Evolutionary conservation across 2,113 vertebrate species (phyloP).

Genomic region (Tinamus guttatus): DNA sequence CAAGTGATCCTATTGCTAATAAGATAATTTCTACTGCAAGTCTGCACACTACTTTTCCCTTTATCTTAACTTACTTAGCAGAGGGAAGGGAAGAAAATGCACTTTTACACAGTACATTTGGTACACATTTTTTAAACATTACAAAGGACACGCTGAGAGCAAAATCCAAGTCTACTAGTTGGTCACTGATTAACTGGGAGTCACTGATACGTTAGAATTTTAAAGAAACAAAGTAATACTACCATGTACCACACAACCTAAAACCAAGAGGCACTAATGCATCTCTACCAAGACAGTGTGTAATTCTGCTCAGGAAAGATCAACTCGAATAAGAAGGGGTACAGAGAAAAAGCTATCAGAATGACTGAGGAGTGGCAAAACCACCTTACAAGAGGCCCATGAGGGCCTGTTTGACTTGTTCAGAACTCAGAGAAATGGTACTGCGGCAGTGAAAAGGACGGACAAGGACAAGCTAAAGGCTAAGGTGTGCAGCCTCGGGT

Average conservation of each 20-base stretch:
- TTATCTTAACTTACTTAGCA: not conserved
- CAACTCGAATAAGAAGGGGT: not conserved
- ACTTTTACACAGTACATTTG: not conserved
- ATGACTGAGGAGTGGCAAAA: not conserved
- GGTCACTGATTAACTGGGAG: not conserved
- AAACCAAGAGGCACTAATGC: not conserved
- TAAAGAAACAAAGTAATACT: not conserved
- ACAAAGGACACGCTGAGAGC: not conserved
- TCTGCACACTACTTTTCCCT: not conserved
- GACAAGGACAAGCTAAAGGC: not conserved
- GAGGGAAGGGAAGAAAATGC: not conserved
- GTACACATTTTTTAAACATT: not conserved
- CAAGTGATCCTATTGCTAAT: not conserved
- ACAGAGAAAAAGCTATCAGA: not conserved
- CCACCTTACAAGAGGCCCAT: not conserved
- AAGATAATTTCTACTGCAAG: not conserved
- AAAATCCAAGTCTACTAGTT: not conserved
- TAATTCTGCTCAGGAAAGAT: not conserved
- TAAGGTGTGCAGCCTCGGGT: not conserved
- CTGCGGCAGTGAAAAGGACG: not conserved
- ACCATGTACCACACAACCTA: not conserved
- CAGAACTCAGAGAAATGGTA: not conserved
- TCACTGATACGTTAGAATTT: not conserved
- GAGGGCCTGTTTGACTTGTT: not conserved
- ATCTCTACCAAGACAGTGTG: not conserved